Conservation (phyloP, 2,113 vertebrate genomes). For the Paedocypris sp. region DNA sequence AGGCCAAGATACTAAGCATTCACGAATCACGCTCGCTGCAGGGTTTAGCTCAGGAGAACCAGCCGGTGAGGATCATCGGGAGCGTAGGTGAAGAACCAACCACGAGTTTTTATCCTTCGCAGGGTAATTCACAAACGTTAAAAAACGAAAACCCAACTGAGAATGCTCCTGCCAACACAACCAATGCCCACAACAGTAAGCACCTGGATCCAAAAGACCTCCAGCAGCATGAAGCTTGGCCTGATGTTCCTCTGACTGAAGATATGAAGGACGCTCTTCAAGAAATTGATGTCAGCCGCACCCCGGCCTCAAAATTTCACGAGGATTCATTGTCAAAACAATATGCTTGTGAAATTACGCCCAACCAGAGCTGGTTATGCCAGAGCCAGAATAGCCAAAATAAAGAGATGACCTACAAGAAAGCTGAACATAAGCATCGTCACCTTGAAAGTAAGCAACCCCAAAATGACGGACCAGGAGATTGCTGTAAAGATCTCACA, state of each 20-base stretch:
- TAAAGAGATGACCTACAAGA: slow-evolving; percentile 29
- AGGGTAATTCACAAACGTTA: slow-evolving; percentile 5
- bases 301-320: not conserved
- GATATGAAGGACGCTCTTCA: not conserved
- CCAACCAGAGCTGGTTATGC: not conserved
- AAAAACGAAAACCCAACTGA: not conserved
- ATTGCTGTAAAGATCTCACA: slow-evolving; percentile 65
- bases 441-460: slow-evolving; percentile 66
- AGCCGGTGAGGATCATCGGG: slow-evolving; percentile 88
- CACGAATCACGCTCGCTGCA: slow-evolving; percentile 76
- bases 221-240: not conserved
- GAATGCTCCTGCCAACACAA: slow-evolving; percentile 53
- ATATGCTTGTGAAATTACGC: not conserved
- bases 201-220: slow-evolving; percentile 58
- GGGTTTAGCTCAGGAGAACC: slow-evolving; percentile 63
- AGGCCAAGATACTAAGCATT: slow-evolving; percentile 84
- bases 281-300: not conserved
- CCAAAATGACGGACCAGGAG: slow-evolving; percentile 62
- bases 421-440: slow-evolving; percentile 38
- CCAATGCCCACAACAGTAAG: slow-evolving; percentile 79
- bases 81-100: slow-evolving; percentile 69
- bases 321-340: not conserved
- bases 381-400: slow-evolving; percentile 42
- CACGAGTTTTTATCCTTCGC: not conserved
- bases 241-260: slow-evolving; percentile 6